phyloP scores from a whole-genome alignment of 2,888 invertebrate genomes.

The Junonia oenone region DNA sequence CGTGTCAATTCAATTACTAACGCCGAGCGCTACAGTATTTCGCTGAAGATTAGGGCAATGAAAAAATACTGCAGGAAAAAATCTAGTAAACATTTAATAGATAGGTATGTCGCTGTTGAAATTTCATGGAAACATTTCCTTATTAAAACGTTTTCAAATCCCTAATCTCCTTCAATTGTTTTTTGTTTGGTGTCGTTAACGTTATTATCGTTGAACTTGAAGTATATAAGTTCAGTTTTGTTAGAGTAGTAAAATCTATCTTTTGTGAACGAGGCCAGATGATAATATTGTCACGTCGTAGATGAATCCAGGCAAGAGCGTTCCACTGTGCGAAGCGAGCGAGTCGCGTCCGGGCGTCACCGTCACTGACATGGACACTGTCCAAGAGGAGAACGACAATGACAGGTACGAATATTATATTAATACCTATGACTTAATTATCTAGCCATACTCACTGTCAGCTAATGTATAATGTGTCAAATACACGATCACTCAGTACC shows the following conservation, averaged over 20 bases:
- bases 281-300: constrained; percentile 30
- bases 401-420: constrained; percentile 50
- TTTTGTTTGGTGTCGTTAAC: neutral
- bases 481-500: neutral
- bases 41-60: constrained; percentile 56
- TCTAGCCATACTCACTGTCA: neutral
- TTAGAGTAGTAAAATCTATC: neutral
- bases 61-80: constrained; percentile 57
- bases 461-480: neutral
- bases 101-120: constrained; percentile 40
- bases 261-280: constrained; percentile 21
- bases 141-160: neutral
- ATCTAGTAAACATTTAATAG: constrained; percentile 44
- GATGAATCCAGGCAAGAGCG: constrained; percentile 65
- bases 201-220: neutral
- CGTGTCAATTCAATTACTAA: constrained; percentile 52
- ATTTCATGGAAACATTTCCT: neutral
- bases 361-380: constrained; percentile 72
- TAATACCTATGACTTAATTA: neutral
- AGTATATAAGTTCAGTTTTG: neutral
- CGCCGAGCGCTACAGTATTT: constrained; percentile 42
- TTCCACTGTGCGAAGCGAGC: constrained; percentile 51
- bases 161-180: neutral
- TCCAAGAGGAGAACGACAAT: constrained; percentile 72
- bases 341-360: constrained; percentile 61